Evolutionary conservation across 2,113 vertebrate genomes (phyloP), one percentile per base, ranked within the genome.

Genomic region (Synchiropus splendidus): DNA sequence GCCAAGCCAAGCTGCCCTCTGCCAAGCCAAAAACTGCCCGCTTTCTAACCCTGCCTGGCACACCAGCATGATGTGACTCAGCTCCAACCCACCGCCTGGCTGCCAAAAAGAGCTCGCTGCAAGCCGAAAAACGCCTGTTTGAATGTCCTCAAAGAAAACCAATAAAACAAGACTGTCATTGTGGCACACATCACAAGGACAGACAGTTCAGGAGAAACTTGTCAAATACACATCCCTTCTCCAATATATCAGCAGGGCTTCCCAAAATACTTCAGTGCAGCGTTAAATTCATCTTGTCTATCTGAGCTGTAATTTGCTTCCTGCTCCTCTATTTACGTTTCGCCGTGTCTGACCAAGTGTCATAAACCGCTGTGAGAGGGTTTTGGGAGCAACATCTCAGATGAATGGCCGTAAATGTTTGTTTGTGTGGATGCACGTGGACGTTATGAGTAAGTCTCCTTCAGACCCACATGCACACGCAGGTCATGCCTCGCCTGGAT

Each of bases 121-220:
- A 72, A 75, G 77, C 73, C 64, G 62, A 75, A 75, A 74, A 67
- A 73, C 71, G 71, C 61, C 57, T 58, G 9, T 70, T 67, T 63
- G 71, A 80, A 74, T 58, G 63, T 72, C 67, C 75, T 78, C 71
- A 78, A 77, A 80, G 75, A 70, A 77, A 72, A 74, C 62, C 65
- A 66, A 74, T 72, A 77, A 77, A 77, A 82, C 72, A 80, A 73
- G 63, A 79, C 67, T 67, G 69, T 77, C 64, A 80, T 80, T 82
- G 79, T 77, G 77, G 75, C 73, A 8, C n/a, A n/a, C n/a, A 77
- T 72, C 73, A 51, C 59, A 16, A 43, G 64, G 54, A 70, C 60
- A 58, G 54, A 74, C 58, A 58, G 64, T 32, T 57, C 40, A 67
- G 45, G 54, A 58, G 34, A 39, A 45, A 58, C 64, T 61, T 73